Evolutionary conservation across 2,113 vertebrate species (phyloP).

Genomic region (Cynopterus brachyotis): DNA sequence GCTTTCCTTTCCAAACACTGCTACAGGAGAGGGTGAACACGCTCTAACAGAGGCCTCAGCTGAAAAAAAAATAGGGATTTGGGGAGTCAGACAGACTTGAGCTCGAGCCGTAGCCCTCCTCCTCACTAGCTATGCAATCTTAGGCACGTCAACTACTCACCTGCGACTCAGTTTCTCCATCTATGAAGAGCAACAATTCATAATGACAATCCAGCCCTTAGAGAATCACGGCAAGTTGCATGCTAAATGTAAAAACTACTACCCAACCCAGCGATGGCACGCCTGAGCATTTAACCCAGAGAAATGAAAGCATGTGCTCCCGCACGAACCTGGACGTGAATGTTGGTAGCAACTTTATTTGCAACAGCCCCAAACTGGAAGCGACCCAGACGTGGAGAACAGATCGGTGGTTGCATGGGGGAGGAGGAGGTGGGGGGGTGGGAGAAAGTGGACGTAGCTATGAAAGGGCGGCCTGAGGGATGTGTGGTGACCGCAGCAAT

Average conservation of each 20-base stretch:
- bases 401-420: neutral
- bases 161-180: neutral
- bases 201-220: neutral
- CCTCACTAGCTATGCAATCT: neutral
- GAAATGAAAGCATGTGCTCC: neutral
- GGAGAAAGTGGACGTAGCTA: neutral
- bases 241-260: neutral
- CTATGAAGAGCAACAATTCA: no score
- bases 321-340: neutral
- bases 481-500: neutral
- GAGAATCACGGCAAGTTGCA: neutral
- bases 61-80: neutral
- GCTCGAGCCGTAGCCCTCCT: neutral
- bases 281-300: neutral
- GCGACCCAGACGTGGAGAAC: neutral
- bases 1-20: neutral
- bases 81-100: neutral
- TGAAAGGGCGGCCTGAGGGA: neutral
- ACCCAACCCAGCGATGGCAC: rapidly evolving
- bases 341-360: neutral
- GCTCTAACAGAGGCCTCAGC: neutral
- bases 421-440: neutral
- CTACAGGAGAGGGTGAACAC: neutral
- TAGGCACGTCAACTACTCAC: neutral
- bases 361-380: neutral